These are phyloP conservation scores for Cordilura impudica DNA, from an alignment of 2,888 invertebrate species.

Conservation along the genomic window DNA sequence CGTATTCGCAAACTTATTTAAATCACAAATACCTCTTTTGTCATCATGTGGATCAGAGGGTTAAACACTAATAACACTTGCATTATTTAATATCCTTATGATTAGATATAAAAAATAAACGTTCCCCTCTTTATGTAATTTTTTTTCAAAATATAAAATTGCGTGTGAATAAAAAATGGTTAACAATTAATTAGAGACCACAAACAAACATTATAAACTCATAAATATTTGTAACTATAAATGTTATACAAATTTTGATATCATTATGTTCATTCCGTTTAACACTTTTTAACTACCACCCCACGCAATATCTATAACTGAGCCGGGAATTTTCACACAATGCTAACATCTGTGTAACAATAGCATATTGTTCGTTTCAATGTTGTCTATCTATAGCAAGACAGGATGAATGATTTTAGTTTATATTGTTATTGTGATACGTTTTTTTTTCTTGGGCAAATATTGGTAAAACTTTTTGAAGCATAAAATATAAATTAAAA, in stretches of 20 bases:
- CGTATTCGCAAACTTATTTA: no score
- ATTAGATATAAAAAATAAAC: slow-evolving; percentile 9
- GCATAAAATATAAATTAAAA: slow-evolving; percentile 60
- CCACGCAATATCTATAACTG: slow-evolving; percentile 63
- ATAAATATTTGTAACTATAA: slow-evolving; percentile 39
- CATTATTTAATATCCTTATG: slow-evolving; percentile 37
- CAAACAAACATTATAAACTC: slow-evolving; percentile 37
- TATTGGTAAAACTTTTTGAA: slow-evolving; percentile 38
- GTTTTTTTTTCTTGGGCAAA: slow-evolving; percentile 21
- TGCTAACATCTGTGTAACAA: slow-evolving; percentile 71
- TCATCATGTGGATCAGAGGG: no score
- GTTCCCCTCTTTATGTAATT: slow-evolving; percentile 7
- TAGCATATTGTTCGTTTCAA: slow-evolving; percentile 40
- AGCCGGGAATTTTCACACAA: slow-evolving; percentile 76
- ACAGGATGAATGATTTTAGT: background rate
- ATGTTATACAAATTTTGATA: no score
- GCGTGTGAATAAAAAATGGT: slow-evolving; percentile 59
- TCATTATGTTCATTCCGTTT: slow-evolving; percentile 42
- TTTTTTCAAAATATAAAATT: slow-evolving; percentile 22
- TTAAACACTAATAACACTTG: slow-evolving; percentile 22
- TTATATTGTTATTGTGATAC: slow-evolving; percentile 19
- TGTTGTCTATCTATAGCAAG: slow-evolving; percentile 13
- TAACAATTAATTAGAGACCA: slow-evolving; percentile 54
- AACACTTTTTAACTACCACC: slow-evolving; percentile 42
- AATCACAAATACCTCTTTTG: no score